Evolutionary conservation across 2,888 invertebrate genomes (phyloP).

Genomic region (Oasisia sp.): DNA sequence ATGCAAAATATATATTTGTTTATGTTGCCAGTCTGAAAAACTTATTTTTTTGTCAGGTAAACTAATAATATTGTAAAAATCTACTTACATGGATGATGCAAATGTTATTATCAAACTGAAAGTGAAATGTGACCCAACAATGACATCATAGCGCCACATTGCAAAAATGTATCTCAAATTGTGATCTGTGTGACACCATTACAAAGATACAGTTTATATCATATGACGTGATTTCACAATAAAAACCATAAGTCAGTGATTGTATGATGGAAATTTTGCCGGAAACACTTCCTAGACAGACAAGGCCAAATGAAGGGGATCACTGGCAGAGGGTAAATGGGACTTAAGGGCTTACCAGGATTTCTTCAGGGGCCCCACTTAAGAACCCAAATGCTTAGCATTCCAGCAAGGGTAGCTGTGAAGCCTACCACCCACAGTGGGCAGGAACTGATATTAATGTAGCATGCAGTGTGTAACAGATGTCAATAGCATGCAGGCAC

Average conservation of each 20-base stretch:
- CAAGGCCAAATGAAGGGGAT: not conserved
- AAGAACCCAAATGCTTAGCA: not conserved
- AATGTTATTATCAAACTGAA: no score
- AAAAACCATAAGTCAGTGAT: not conserved
- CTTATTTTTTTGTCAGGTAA: no score
- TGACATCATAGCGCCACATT: no score
- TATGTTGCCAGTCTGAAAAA: no score
- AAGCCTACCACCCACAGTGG: not conserved
- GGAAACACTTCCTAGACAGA: not conserved
- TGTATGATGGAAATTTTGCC: not conserved
- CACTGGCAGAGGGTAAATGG: not conserved
- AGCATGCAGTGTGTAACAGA: not conserved
- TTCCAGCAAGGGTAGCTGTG: not conserved
- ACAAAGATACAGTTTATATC: not conserved
- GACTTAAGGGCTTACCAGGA: not conserved
- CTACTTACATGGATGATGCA: no score
- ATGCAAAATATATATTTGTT: no score
- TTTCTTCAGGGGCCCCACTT: not conserved
- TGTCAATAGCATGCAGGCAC: no score
- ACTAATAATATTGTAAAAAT: no score
- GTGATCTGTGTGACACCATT: no score
- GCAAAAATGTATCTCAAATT: no score
- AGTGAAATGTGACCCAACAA: no score
- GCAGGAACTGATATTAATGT: not conserved
- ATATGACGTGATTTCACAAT: not conserved